Base-by-base conservation (phyloP, 2,888 invertebrate genomes). In the Drosophila formosana region DNA sequence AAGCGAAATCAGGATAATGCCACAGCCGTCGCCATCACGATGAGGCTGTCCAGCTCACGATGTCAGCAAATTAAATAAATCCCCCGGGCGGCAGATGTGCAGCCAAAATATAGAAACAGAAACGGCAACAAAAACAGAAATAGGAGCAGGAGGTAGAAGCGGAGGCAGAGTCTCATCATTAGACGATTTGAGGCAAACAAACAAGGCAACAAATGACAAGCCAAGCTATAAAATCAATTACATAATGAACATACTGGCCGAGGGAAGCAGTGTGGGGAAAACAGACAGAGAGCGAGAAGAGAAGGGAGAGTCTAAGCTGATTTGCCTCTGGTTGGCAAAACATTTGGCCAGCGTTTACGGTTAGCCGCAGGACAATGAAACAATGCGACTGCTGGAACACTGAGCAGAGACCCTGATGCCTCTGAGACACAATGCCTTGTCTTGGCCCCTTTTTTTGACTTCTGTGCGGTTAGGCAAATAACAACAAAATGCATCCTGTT, bases 51-150 rank as follows among this genome's bases (percentile, higher is more conserved):
- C 18, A 18, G 18, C 18, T 41, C 34, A 34, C 64, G 70, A 74
- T 79, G 83, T 76, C 85, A 89, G 88, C 89, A 86, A 89, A 86
- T 89, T 85, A 87, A 89, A 89, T 87, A 86, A 86, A 86, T 89
- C 89, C 86, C 86, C 71, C 49, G 75, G 72, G 86, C 88, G 66
- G 85, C 86, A 86, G 86, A 88, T 86, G 86, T 82, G 75, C 82
- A 66, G 58, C 3, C 37, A 11, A 52, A 30, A 55, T 37, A 11
- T 25, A 18, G 25, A 47, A 34, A 55, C 70, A 57, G 37, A 58
- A 70, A 62, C 53, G 46, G 63, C 61, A 25, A 6, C 18, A 4
- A 30, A 28, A 53, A 25, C 50, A 34, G 25, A 18, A 9, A 7
- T 8, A 4, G 30, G 7, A 18, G 18, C 28, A 52, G 32, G 25